A percentile compares a stretch with the other conserved stretches of the same genome.
Evolutionary conservation across 2,113 vertebrate genomes (phyloP).

Genomic region (Corythornis cristatus): DNA sequence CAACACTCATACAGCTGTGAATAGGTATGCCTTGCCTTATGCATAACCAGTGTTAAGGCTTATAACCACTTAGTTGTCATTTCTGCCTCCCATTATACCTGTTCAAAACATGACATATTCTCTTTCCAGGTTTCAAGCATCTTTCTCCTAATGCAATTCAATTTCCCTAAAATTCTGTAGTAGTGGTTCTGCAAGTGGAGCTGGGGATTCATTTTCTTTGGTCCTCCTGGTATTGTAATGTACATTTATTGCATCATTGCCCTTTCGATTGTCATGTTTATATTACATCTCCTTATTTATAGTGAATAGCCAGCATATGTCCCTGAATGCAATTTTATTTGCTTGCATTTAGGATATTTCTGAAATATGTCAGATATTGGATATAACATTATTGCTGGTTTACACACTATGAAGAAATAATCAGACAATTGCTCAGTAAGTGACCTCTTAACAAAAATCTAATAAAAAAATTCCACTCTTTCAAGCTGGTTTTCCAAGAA

Average conservation of each 20-base stretch:
- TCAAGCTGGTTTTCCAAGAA: conserved; percentile 52
- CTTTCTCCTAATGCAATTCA: background rate
- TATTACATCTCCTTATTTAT: background rate
- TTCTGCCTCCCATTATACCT: background rate
- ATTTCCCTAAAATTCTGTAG: background rate
- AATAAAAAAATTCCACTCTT: background rate
- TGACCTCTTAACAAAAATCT: background rate
- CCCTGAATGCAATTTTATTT: conserved; percentile 44
- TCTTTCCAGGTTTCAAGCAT: background rate
- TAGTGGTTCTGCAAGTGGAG: fast-evolving
- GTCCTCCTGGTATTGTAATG: background rate
- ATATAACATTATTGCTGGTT: conserved; percentile 15
- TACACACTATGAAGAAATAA: conserved; percentile 26
- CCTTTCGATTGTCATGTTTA: background rate
- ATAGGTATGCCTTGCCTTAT: fast-evolving
- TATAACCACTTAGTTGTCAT: background rate
- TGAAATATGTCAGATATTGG: conserved; percentile 37
- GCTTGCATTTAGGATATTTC: conserved; percentile 10
- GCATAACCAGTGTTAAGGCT: background rate
- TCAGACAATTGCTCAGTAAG: conserved; percentile 13
- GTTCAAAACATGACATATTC: background rate
- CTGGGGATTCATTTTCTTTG: background rate
- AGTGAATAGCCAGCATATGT: background rate
- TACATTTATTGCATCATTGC: background rate
- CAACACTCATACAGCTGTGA: background rate